These are phyloP conservation scores for Barypeithes pellucidus DNA, from an alignment of 2,888 invertebrate species.

Conservation along the genomic window DNA sequence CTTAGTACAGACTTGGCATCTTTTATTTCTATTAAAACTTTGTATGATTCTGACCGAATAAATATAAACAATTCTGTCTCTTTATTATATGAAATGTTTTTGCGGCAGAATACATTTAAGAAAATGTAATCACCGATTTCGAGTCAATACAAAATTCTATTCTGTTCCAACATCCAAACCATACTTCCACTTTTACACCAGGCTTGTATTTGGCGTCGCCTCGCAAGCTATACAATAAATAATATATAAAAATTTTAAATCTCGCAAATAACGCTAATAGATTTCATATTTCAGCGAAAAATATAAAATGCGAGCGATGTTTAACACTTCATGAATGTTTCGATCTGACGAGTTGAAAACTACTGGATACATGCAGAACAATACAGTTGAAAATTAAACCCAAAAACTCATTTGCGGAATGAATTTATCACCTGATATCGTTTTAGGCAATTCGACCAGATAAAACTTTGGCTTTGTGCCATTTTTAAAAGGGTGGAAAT, in stretches of 20 bases:
- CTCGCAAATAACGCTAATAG: neutral
- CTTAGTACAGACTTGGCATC: too few species aligned
- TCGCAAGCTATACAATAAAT: neutral
- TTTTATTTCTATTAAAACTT: too few species aligned
- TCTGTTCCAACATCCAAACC: too few species aligned
- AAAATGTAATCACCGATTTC: too few species aligned
- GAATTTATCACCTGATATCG: slow-evolving; percentile 7
- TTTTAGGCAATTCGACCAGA: slow-evolving; percentile 14
- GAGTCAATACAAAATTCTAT: too few species aligned
- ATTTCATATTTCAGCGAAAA: neutral
- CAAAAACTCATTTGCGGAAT: slow-evolving; percentile 17
- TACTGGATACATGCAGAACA: slow-evolving; percentile 6
- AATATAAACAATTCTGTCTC: too few species aligned
- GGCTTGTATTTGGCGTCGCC: too few species aligned
- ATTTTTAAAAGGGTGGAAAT: slow-evolving; percentile 3
- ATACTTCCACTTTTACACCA: too few species aligned
- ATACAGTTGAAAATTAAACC: slow-evolving; percentile 3
- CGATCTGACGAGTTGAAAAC: slow-evolving; percentile 2
- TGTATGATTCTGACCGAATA: too few species aligned
- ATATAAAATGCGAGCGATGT: neutral
- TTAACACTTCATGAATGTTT: slow-evolving; percentile 12
- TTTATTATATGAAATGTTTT: too few species aligned
- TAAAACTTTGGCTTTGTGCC: neutral
- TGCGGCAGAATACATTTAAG: too few species aligned
- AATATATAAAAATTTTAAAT: neutral